Conservation (phyloP, 2,113 vertebrate species). For the Sigmodon hispidus region DNA sequence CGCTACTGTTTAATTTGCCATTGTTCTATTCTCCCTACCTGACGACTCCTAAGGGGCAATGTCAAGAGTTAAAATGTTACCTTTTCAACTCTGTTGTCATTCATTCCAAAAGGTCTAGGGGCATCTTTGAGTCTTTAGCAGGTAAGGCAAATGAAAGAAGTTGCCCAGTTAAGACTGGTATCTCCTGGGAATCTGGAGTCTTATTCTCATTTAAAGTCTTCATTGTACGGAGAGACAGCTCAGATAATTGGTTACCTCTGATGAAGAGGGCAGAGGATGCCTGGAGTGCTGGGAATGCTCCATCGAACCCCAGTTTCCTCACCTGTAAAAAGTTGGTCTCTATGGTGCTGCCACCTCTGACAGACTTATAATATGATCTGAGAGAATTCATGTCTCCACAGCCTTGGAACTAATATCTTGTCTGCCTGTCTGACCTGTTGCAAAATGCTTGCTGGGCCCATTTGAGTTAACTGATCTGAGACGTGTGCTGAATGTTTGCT, state of each 20-base stretch:
- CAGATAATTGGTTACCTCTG: not conserved
- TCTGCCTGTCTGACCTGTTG: not conserved
- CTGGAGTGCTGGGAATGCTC: not conserved
- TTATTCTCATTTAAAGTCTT: not conserved
- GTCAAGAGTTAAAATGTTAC: not conserved
- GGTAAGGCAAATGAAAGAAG: slow-evolving; percentile 43
- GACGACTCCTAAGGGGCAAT: not conserved
- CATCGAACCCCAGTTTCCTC: not conserved
- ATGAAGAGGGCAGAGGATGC: not conserved
- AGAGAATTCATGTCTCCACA: not conserved
- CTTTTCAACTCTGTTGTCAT: not conserved
- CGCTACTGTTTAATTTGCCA: too few relatives aligned
- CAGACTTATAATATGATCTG: not conserved
- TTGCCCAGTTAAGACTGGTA: not conserved
- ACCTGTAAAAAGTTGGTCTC: not conserved
- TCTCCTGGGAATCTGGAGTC: not conserved
- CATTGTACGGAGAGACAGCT: not conserved
- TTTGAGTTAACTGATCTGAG: not conserved
- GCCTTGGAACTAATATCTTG: not conserved
- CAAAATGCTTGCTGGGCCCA: not conserved
- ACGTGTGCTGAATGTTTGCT: slow-evolving; percentile 10
- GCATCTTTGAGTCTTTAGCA: not conserved
- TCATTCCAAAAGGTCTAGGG: not conserved
- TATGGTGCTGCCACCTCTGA: not conserved
- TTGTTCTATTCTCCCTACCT: not conserved